A percentile compares a stretch with the other conserved stretches of the same genome.
Evolutionary conservation across 53 echinoderm and acorn worm species (phyloP).

Genomic region (Patiria pectinifera): DNA sequence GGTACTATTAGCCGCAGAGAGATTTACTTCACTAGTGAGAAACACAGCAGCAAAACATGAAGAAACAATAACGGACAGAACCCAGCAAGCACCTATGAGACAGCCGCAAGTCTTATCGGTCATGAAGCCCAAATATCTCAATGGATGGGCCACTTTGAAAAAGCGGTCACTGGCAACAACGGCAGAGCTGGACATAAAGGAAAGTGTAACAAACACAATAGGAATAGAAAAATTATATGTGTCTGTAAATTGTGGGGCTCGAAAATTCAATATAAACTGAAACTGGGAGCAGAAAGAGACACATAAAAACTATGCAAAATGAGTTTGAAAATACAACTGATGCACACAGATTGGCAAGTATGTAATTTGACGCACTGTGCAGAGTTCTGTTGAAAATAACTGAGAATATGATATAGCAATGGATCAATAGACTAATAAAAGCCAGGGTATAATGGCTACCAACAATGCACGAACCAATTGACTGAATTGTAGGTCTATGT

Average conservation of each 20-base stretch:
- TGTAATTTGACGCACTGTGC: too few relatives aligned
- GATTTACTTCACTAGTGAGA: background rate
- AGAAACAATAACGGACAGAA: background rate
- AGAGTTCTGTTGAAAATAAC: background rate
- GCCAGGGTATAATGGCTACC: background rate
- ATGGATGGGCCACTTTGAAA: conserved; percentile 17
- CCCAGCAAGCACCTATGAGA: background rate
- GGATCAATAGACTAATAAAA: background rate
- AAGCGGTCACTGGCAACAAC: background rate
- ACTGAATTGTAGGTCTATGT: too few relatives aligned
- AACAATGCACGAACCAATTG: background rate
- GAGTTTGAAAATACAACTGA: too few relatives aligned
- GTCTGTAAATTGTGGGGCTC: too few relatives aligned
- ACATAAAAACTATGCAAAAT: background rate
- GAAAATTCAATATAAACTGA: too few relatives aligned
- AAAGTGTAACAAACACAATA: background rate
- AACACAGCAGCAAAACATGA: background rate
- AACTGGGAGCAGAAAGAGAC: too few relatives aligned
- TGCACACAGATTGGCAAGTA: too few relatives aligned
- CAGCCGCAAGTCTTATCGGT: background rate
- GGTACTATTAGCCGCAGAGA: too few relatives aligned
- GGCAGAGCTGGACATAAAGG: background rate
- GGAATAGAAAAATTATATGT: background rate
- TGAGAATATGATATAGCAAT: background rate
- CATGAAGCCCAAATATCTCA: too few relatives aligned